Conservation (phyloP, 2,797 vertebrate genomes). For the Chromis chromis region DNA sequence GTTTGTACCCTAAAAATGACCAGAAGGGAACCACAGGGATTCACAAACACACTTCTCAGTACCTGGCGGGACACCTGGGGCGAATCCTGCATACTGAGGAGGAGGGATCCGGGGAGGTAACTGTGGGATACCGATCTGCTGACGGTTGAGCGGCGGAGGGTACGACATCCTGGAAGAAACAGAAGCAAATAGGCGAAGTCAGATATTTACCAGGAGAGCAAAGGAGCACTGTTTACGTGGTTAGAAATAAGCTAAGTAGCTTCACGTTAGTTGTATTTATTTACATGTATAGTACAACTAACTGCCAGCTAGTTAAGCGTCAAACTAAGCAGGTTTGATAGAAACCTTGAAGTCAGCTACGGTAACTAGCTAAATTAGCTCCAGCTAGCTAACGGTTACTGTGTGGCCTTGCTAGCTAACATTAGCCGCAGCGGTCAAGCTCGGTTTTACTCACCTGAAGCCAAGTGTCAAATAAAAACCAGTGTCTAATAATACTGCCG, state of each 20-base stretch:
- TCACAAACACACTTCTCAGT: not conserved
- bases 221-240: not conserved
- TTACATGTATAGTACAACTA: not conserved
- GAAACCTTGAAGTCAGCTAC: conserved; percentile 5
- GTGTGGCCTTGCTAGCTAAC: conserved; percentile 65
- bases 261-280: not conserved
- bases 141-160: conserved; percentile 96
- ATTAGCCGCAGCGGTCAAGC: conserved; percentile 55
- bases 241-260: not conserved
- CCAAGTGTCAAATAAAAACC: conserved; percentile 17
- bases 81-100: conserved; percentile 94
- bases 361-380: conserved; percentile 60
- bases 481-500: not conserved
- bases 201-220: not conserved
- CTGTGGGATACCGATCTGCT: conserved; percentile 87
- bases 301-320: not conserved
- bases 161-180: conserved; percentile 91
- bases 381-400: conserved; percentile 50
- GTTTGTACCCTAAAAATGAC: not conserved
- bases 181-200: not conserved
- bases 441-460: conserved; percentile 69
- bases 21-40: not conserved
- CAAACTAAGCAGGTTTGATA: not conserved
- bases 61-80: conserved; percentile 89
- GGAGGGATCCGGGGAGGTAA: conserved; percentile 96